These are phyloP conservation scores for Dioctria rufipes DNA, from an alignment of 2,888 invertebrate species.

Conservation along the genomic window DNA sequence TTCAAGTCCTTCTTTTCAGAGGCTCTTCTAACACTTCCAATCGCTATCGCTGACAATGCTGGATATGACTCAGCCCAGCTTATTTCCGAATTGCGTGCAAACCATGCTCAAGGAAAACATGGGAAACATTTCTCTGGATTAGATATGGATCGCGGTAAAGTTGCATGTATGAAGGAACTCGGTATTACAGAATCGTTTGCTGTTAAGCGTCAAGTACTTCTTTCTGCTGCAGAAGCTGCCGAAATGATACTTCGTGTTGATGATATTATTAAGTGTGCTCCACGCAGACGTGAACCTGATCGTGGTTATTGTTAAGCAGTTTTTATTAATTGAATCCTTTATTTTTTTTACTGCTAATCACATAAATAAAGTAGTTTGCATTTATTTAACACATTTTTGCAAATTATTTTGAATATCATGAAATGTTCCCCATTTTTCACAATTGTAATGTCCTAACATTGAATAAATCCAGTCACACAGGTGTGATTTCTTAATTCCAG, in stretches of 20 bases:
- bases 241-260: conserved; percentile 99
- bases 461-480: too few species aligned
- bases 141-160: conserved; percentile 91
- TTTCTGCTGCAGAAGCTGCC: conserved; percentile 96
- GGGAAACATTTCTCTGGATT: conserved; percentile 78
- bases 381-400: neutral
- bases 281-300: conserved; percentile 89
- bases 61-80: conserved; percentile 98
- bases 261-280: conserved; percentile 94
- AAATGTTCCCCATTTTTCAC: neutral
- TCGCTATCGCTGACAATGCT: conserved; percentile 98
- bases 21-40: conserved; percentile 92
- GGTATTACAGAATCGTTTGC: conserved; percentile 98
- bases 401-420: too few species aligned
- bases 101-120: conserved; percentile 88
- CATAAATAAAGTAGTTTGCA: neutral
- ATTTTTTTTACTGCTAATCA: too few species aligned
- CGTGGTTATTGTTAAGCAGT: conserved; percentile 74
- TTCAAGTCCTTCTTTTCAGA: conserved; percentile 61
- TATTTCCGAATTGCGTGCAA: conserved; percentile 91
- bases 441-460: neutral
- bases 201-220: conserved; percentile 95
- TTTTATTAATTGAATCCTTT: neutral
- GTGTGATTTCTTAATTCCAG: too few species aligned
- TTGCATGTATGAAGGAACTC: conserved; percentile 91